Evolutionary conservation across 2,888 invertebrate genomes (phyloP).

Genomic region (Aleiodes testaceus): DNA sequence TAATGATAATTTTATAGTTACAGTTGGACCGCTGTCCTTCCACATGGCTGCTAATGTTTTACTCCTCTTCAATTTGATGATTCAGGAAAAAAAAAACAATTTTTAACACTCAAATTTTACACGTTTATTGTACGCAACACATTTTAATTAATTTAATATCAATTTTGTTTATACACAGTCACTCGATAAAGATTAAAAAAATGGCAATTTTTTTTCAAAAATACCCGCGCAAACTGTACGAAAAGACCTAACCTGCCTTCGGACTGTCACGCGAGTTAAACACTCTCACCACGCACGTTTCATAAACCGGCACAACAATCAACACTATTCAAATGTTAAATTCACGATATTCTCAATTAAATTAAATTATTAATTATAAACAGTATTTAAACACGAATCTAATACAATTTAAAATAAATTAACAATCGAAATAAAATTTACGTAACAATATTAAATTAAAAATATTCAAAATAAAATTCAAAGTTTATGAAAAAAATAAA

Average conservation of each 20-base stretch:
- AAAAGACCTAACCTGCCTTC: constrained; percentile 46
- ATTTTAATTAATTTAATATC: constrained; percentile 10
- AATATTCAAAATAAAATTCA: neutral
- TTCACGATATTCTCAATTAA: neutral
- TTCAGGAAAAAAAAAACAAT: neutral
- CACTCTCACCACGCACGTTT: constrained; percentile 46
- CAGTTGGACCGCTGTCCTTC: constrained; percentile 57
- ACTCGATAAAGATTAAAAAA: constrained; percentile 12
- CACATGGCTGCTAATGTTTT: constrained; percentile 49
- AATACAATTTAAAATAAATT: neutral
- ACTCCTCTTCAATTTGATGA: constrained; percentile 15
- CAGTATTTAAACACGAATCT: neutral
- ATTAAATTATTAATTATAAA: no score
- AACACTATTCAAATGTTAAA: constrained; percentile 35
- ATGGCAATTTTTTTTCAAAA: constrained; percentile 9
- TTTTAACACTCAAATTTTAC: constrained; percentile 1
- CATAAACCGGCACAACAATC: constrained; percentile 43
- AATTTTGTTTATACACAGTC: no score
- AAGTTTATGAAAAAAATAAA: neutral
- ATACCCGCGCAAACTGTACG: constrained; percentile 42
- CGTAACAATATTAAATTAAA: no score
- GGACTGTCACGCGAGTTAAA: constrained; percentile 43
- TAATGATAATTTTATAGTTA: constrained; percentile 46
- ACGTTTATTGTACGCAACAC: constrained; percentile 25
- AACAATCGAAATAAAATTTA: no score